A percentile compares a stretch with the other conserved stretches of the same genome.
Conservation (phyloP, 1,140 invertebrate species). For the Bombus confusus region DNA sequence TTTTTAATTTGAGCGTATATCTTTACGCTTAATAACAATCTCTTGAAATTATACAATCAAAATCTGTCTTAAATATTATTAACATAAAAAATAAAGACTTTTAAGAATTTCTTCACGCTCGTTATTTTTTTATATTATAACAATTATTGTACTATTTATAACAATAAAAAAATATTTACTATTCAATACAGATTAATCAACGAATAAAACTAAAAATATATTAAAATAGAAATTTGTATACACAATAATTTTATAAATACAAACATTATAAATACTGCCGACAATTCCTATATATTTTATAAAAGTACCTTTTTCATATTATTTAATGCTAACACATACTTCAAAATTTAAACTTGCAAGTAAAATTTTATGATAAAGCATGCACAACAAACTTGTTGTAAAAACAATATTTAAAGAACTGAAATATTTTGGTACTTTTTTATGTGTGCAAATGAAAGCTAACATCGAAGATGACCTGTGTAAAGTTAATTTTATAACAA, state of each 20-base stretch:
- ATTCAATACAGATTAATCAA: neutral
- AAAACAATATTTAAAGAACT: neutral
- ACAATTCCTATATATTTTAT: slow-evolving; percentile 14
- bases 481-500: neutral
- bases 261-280: slow-evolving; percentile 34
- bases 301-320: neutral
- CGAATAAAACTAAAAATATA: neutral
- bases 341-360: neutral
- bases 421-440: neutral
- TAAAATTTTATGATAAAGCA: neutral
- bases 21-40: neutral
- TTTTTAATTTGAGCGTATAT: neutral
- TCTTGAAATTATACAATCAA: neutral
- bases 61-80: neutral
- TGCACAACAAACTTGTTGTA: neutral
- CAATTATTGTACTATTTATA: neutral
- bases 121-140: neutral
- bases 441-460: neutral
- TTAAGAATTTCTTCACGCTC: neutral
- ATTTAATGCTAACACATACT: neutral
- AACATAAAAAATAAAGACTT: neutral
- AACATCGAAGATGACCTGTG: neutral
- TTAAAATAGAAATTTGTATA: slow-evolving; percentile 28
- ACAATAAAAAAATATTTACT: slow-evolving; percentile 1
- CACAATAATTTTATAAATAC: slow-evolving; percentile 33